A percentile compares a stretch with the other conserved stretches of the same genome.
Conservation (phyloP, 64 coral and sea anemone genomes). For the Acropora yongei region DNA sequence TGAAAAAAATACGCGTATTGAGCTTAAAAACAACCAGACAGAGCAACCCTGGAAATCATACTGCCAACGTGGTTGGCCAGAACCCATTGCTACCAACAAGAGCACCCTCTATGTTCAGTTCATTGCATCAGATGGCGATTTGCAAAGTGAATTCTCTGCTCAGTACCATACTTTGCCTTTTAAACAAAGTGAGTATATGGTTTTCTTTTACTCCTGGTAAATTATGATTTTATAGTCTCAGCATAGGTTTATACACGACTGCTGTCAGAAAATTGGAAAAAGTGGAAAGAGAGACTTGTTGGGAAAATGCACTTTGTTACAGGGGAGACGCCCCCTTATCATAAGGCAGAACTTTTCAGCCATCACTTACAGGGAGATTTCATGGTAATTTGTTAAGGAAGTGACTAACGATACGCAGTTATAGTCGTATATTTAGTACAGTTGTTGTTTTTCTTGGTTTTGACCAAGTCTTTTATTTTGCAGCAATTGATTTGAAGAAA, state of each 20-base stretch:
- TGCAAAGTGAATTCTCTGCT: conserved; percentile 3
- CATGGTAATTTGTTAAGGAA: no score
- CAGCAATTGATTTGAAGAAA: not conserved
- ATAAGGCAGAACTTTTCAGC: no score
- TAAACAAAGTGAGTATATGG: not conserved
- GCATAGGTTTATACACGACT: no score
- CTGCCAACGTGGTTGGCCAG: not conserved
- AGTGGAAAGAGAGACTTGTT: no score
- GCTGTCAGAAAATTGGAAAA: no score
- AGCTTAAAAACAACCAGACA: not conserved
- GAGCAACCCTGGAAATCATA: not conserved
- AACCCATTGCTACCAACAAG: conserved; percentile 2
- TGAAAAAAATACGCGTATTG: not conserved
- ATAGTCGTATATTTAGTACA: not conserved
- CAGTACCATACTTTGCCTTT: conserved; percentile 11
- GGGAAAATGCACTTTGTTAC: no score
- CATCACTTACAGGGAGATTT: no score
- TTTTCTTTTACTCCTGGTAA: not conserved
- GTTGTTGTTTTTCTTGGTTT: not conserved
- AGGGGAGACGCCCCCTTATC: no score
- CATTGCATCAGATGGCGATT: not conserved
- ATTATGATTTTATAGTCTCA: no score
- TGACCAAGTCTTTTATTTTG: not conserved
- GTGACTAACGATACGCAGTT: not conserved
- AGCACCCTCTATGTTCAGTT: not conserved